Base-by-base conservation (phyloP, 2,797 vertebrate species). In the Phrynocephalus vlangalii region DNA sequence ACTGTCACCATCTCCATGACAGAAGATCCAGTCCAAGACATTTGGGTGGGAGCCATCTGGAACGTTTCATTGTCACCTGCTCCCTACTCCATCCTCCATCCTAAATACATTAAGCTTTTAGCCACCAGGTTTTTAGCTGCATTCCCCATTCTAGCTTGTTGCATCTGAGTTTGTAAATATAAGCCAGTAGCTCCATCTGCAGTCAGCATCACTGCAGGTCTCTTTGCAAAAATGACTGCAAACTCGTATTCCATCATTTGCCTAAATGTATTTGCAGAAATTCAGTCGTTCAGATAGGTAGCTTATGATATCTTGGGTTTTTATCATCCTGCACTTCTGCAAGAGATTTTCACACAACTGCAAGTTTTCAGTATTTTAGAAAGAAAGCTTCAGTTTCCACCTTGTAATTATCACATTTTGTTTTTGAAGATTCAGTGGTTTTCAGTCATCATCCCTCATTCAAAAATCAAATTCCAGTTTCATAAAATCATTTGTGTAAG, bases 131-230 rank as follows among this genome's bases (percentile, higher is more conserved):
- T 77, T 84, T 82, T 3, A 44, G 50, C 77, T 30, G 72, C 16
- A n/a, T 60, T 70, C 28, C 16, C 26, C n/a, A 81, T 5, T 7
- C 15, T 1, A 1, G 63, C 24, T 86, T 87, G 11, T 30, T 89
- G 83, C 86, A n/a, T 30, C 87, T 91, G 90, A 75, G 82, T 56
- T 89, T 13, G 73, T 89, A 95, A 95, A 95, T 82, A 66, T 83
- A 1, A 93, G 94, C 15, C 84, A 68, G 92, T 84, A 91, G 93
- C 95, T 93, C 95, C 96, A 94, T 94, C 95, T 96, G 94, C 94
- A 94, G 95, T 87, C 92, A 72, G 88, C 75, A 83, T 28, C 48
- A 0, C 67, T 38, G 24, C 83, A 86, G 52, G 91, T 92, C 87
- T n/a, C 15, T 6, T 75, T 75, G 56, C 24, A 48, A 76, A 76